Evolutionary conservation across 2,113 vertebrate genomes (phyloP).

Genomic region (Phodopus roborovskii): DNA sequence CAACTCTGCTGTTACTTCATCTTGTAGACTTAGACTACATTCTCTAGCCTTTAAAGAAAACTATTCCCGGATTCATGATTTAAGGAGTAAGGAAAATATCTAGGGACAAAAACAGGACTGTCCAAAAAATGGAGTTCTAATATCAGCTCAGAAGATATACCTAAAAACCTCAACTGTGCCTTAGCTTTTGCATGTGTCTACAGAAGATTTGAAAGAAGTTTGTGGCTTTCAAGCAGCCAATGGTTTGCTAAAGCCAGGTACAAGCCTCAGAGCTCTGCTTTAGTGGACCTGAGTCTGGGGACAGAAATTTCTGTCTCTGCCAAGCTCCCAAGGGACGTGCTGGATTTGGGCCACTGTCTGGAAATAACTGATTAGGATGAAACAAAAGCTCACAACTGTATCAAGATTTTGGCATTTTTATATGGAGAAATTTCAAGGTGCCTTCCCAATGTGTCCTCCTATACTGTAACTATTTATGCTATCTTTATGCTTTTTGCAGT

Average conservation of each 20-base stretch:
- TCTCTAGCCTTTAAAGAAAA: background rate
- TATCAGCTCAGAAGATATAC: background rate
- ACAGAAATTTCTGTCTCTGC: background rate
- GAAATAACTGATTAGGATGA: background rate
- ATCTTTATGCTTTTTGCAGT: background rate
- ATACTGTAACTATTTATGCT: background rate
- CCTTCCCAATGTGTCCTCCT: background rate
- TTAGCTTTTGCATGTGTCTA: background rate
- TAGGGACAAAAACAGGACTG: background rate
- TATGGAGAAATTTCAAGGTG: conserved; percentile 16
- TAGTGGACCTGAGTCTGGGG: background rate
- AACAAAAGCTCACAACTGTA: background rate
- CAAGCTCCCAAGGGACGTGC: background rate
- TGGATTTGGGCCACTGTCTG: background rate
- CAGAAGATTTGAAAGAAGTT: background rate
- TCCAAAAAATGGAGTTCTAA: background rate
- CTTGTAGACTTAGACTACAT: background rate
- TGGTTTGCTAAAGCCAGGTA: background rate
- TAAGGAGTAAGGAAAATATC: background rate
- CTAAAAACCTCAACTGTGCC: background rate
- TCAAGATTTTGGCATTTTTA: background rate
- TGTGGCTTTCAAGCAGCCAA: background rate
- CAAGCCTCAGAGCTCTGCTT: background rate
- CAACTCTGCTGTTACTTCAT: background rate
- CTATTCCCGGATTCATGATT: background rate